Evolutionary conservation across 2,888 invertebrate genomes (phyloP).

Genomic region (Drosophila niveifrons): DNA sequence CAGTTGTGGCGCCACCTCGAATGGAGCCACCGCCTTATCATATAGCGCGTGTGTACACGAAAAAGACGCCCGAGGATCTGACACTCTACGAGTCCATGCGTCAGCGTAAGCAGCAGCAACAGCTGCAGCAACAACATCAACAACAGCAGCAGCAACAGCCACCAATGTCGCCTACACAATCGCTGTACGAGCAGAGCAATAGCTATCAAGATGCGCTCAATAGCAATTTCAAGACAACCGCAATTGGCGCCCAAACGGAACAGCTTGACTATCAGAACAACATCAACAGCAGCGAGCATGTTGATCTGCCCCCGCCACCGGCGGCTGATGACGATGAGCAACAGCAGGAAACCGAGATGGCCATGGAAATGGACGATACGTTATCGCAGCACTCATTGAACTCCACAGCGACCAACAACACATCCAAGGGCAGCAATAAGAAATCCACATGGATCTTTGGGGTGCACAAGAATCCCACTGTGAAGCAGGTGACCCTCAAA

Average conservation of each 20-base stretch:
- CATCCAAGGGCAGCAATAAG: slow-evolving; percentile 55
- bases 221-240: slow-evolving; percentile 74
- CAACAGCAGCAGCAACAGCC: slow-evolving; percentile 50
- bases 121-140: slow-evolving; percentile 47
- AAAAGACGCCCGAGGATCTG: slow-evolving; percentile 87
- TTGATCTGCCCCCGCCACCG: slow-evolving; percentile 26
- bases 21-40: slow-evolving; percentile 92
- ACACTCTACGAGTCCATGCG: slow-evolving; percentile 83
- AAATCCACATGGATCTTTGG: slow-evolving; percentile 84
- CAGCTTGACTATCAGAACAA: slow-evolving; percentile 74
- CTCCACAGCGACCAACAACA: slow-evolving; percentile 65
- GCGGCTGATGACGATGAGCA: slow-evolving; percentile 17
- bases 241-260: slow-evolving; percentile 60
- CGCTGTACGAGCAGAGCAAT: slow-evolving; percentile 44
- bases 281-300: slow-evolving; percentile 45
- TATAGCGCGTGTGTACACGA: slow-evolving; percentile 93
- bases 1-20: slow-evolving; percentile 49
- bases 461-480: slow-evolving; percentile 84
- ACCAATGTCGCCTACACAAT: slow-evolving; percentile 32
- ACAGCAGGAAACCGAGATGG: slow-evolving; percentile 22
- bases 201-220: slow-evolving; percentile 68
- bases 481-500: slow-evolving; percentile 83
- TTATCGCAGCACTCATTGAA: slow-evolving; percentile 65
- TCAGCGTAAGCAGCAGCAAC: slow-evolving; percentile 73
- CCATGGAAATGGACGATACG: slow-evolving; percentile 56